Base-by-base conservation (phyloP, 2,113 vertebrate genomes). In the Halichoerus grypus region DNA sequence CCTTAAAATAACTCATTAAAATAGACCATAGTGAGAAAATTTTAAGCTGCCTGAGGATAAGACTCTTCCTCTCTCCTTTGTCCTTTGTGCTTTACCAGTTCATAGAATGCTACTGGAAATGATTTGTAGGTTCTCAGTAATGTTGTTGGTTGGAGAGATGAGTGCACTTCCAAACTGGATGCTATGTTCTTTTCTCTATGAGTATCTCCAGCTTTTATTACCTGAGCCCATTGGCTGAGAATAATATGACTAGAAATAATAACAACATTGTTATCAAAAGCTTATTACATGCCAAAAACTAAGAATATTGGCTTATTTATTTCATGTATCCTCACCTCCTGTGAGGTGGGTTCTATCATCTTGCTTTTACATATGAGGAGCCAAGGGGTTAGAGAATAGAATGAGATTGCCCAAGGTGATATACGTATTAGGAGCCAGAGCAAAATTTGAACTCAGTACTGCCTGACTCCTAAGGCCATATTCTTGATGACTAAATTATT, bases 351-450 rank as follows among this genome's bases (percentile, higher is more conserved):
- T 36, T 10, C 57, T 59, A 10, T 74, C 28, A 46, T 72, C 4
- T 82, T 82, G 49, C 61, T 90, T 87, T 96, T 94, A 33, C 13
- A n/a, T n/a, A 33, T n/a, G 13, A 81, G 36, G 42, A 97, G 14
- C 42, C 46, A 95, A 76, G 36, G 8, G 2, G 26, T 53, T 92
- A 55, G 21, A 63, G 33, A 90, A 65, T 1, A 63, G 11, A 76
- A 51, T 63, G 63, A 74, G 85, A 53, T 55, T 80, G 1, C 22
- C 51, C 71, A 18, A 22, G 7, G n/a, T 28, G 12, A 42, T 87
- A 22, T 10, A 59, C 19, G 2, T 79, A 0, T 79, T 31, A 63
- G 55, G 12, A 85, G 51, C 24, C 28, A 80, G 22, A 94, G 19
- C 15, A 39, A 76, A 91, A 81, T 24, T 82, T 95, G 51, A 59